phyloP scores from a whole-genome alignment of 2,113 vertebrate species.

The Craseonycteris thonglongyai region DNA sequence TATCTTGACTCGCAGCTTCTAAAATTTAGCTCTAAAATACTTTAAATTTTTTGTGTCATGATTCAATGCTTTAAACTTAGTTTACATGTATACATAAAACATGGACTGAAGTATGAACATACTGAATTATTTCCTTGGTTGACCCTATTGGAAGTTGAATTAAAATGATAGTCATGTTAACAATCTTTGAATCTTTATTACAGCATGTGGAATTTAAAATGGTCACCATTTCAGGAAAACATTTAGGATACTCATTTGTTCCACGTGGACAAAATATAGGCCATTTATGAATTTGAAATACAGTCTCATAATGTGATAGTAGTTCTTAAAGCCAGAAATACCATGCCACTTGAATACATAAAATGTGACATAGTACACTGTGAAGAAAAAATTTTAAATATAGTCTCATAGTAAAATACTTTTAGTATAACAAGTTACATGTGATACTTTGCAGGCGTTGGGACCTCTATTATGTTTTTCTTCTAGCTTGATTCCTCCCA shows the following conservation, averaged over 20 bases:
- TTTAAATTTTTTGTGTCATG: neutral
- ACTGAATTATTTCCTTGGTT: neutral
- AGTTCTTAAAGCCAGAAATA: neutral
- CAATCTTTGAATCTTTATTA: neutral
- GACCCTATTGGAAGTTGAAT: neutral
- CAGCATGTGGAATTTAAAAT: neutral
- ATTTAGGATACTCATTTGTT: neutral
- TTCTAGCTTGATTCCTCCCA: neutral
- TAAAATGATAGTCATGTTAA: neutral
- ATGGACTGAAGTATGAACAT: neutral
- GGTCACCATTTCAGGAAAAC: neutral
- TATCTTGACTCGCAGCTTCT: neutral
- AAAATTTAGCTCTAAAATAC: neutral
- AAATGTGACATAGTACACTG: neutral
- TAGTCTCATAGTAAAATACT: neutral
- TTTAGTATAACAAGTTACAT: neutral
- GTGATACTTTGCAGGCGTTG: neutral
- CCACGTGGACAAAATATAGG: neutral
- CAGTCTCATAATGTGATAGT: neutral
- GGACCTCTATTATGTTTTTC: neutral
- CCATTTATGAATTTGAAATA: neutral
- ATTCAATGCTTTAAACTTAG: neutral
- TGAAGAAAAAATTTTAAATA: neutral
- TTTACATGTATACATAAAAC: neutral
- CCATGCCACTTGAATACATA: neutral